Evolutionary conservation across 2,113 vertebrate species (phyloP).

Genomic region (Planiliza haematocheilus): DNA sequence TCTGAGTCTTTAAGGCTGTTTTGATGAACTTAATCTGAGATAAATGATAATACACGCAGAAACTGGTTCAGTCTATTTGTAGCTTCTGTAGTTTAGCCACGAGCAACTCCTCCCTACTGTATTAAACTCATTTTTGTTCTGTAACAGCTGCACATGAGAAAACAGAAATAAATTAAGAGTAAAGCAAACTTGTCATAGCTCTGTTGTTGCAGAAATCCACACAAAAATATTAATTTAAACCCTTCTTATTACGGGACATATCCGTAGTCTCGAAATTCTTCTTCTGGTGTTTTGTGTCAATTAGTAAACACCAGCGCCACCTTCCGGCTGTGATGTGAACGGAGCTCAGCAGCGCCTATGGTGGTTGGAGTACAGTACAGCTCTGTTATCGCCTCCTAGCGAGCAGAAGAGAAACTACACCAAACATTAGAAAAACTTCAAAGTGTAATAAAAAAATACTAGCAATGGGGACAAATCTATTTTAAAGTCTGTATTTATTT

Average conservation of each 20-base stretch:
- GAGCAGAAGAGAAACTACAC: neutral
- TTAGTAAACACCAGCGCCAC: no score
- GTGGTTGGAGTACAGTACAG: no score
- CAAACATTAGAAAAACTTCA: no score
- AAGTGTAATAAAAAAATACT: no score
- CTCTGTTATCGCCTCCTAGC: slow-evolving; percentile 8
- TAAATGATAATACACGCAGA: neutral
- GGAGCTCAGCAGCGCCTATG: no score
- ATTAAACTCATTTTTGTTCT: neutral
- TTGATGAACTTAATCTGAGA: neutral
- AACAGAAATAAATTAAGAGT: rapidly evolving
- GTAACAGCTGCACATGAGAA: neutral
- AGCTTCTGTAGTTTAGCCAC: neutral
- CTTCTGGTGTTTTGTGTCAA: slow-evolving; percentile 1
- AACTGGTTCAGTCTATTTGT: neutral
- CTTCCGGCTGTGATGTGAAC: no score
- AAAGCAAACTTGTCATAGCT: neutral
- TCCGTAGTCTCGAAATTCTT: neutral
- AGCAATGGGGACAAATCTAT: no score
- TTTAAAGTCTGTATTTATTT: neutral
- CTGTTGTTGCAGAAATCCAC: no score
- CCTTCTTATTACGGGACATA: neutral
- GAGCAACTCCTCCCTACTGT: neutral
- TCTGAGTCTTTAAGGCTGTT: neutral
- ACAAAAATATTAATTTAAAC: neutral